Conservation (phyloP, 2,888 invertebrate species). For the Boloria euphrosyne region DNA sequence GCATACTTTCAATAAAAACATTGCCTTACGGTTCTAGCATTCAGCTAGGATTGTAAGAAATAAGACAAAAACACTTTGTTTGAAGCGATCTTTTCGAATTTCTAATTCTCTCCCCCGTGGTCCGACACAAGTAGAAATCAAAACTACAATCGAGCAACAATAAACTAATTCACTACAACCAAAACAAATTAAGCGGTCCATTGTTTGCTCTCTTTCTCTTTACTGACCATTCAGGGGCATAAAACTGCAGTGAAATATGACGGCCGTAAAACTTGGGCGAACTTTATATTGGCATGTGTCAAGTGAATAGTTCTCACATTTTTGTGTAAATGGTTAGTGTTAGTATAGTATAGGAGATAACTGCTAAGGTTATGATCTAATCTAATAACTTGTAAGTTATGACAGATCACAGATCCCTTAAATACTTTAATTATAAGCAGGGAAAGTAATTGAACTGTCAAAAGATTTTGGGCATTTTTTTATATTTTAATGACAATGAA, state of each 20-base stretch:
- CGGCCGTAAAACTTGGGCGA: conserved; percentile 64
- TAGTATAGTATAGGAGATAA: conserved; percentile 16
- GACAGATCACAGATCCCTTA: too few species aligned
- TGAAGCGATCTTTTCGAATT: conserved; percentile 37
- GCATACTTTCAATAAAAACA: conserved; percentile 3
- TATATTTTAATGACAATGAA: too few species aligned
- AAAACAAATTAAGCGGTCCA: conserved; percentile 74
- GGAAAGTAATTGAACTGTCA: too few species aligned
- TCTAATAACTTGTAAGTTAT: neutral
- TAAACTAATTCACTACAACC: conserved; percentile 65
- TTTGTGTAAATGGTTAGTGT: conserved; percentile 13
- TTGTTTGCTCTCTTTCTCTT: conserved; percentile 49
- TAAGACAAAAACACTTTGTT: conserved; percentile 24
- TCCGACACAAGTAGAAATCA: conserved; percentile 52
- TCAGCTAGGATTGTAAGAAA: conserved; percentile 15
- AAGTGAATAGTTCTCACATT: conserved; percentile 23
- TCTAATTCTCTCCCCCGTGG: conserved; percentile 51
- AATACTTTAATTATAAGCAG: too few species aligned
- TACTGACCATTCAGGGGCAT: conserved; percentile 71
- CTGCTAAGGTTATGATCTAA: neutral
- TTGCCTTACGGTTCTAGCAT: conserved; percentile 1
- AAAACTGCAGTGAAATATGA: conserved; percentile 65
- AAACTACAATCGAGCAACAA: conserved; percentile 67
- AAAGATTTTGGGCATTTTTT: too few species aligned
- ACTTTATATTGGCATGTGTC: conserved; percentile 32